Evolutionary conservation across 1,140 invertebrate genomes (phyloP).

Genomic region (Pararge aegeria): DNA sequence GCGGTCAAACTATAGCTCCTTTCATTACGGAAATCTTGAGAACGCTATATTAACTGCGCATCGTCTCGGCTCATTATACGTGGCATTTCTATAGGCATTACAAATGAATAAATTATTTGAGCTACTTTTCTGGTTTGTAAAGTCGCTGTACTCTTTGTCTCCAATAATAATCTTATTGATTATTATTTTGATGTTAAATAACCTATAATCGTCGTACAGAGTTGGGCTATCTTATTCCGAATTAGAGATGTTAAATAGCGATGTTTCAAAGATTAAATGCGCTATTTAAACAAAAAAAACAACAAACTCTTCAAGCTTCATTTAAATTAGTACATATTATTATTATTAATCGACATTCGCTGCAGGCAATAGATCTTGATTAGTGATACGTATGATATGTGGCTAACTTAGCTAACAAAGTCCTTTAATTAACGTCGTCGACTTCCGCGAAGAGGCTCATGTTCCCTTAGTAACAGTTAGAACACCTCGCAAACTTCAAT

Average conservation of each 20-base stretch:
- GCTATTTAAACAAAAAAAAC: too few relatives aligned
- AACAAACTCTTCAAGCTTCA: too few relatives aligned
- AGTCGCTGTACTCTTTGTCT: conserved; percentile 12
- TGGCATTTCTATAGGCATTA: conserved; percentile 18
- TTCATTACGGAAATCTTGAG: conserved; percentile 17
- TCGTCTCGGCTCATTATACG: conserved; percentile 10
- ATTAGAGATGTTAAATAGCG: too few relatives aligned
- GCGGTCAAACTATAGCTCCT: conserved; percentile 16
- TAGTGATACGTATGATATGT: too few relatives aligned
- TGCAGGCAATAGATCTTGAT: not conserved
- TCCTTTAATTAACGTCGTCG: conserved; percentile 35
- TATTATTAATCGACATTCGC: not conserved
- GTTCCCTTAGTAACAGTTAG: too few relatives aligned
- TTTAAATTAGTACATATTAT: too few relatives aligned
- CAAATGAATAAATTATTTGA: conserved; percentile 17
- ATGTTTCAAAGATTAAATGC: too few relatives aligned
- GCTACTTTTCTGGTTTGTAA: conserved; percentile 9
- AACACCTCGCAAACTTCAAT: too few relatives aligned
- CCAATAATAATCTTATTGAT: conserved; percentile 12
- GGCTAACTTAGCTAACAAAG: conserved; percentile 40
- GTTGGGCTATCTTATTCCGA: too few relatives aligned
- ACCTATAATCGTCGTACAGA: too few relatives aligned
- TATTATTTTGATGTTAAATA: too few relatives aligned
- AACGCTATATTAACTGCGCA: conserved; percentile 13
- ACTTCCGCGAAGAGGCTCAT: conserved; percentile 18